Evolutionary conservation across 2,888 invertebrate genomes (phyloP), one percentile per base, ranked within the genome.

Genomic region (Sarcophaga carnaria): DNA sequence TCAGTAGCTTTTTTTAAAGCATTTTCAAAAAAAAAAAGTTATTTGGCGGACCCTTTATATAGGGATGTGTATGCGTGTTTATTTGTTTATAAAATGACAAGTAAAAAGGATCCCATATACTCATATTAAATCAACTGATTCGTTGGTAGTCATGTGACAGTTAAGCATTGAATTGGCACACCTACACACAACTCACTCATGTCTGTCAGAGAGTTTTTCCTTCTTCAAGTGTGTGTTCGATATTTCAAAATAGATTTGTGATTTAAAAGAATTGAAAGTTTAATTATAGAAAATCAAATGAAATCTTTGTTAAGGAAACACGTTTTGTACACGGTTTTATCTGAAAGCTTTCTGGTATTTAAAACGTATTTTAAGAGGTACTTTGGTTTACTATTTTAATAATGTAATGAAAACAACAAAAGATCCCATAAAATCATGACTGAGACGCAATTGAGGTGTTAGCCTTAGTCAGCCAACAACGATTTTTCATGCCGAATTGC

Each of bases 121-220:
- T 54, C 71, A 72, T 45, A 64, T 11, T 71, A 77, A 66, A 67
- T 67, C 67, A 77, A 60, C 22, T 77, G 45, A 1, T 37, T 66
- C 54, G 37, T 59, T 67, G 17, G 59, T 54, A 14, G 54, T 54
- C 54, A 54, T 3, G 12, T 54, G 54, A 17, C 54, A 54, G 17
- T 25, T 45, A 71, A 14, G 64, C 64, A 71, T 17, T 54, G 54
- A 54, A 54, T 54, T 54, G 54, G 17, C 54, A 37, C 54, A 22
- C 63, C 54, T 49, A 20, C 54, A 66, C 66, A 66, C 59, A 59
- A 14, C 17, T 54, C 54, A 14, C 54, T 54, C 54, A 54, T 14
- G 14, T 12, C 54, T 54, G 54, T 54, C 54, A 12, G 37, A 14
- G 14, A 54, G 17, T 54, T 54, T 54, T 12, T 14, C 54, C 17